A percentile compares a stretch with the other conserved stretches of the same genome.
Evolutionary conservation across 2,113 vertebrate genomes (phyloP).

Genomic region (Catagonus wagneri): DNA sequence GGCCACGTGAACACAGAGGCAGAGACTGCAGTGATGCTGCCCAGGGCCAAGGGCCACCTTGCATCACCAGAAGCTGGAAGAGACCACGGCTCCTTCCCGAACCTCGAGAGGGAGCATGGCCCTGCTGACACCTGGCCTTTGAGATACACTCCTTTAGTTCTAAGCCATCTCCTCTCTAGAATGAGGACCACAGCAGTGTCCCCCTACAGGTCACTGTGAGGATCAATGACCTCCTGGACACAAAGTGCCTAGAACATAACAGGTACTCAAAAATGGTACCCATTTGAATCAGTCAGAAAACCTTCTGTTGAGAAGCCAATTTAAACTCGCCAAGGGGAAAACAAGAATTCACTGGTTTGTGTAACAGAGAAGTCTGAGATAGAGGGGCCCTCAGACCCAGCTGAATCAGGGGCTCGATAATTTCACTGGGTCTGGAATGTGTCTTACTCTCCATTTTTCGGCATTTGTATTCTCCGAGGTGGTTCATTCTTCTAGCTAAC

Average conservation of each 20-base stretch:
- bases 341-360: not conserved
- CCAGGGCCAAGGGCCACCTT: not conserved
- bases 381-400: not conserved
- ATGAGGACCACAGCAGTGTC: not conserved
- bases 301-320: constrained; percentile 17
- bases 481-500: not conserved
- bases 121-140: not conserved
- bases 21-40: not conserved
- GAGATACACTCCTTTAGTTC: not conserved
- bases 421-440: not conserved
- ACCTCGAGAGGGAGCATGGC: not conserved
- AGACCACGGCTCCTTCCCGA: not conserved
- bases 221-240: not conserved
- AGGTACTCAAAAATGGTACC: not conserved
- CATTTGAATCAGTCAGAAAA: not conserved
- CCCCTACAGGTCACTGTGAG: not conserved
- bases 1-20: not conserved
- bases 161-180: not conserved
- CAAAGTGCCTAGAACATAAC: not conserved
- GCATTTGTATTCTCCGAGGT: not conserved
- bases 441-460: constrained; percentile 32
- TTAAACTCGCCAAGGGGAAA: constrained; percentile 46
- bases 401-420: not conserved
- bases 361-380: not conserved
- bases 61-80: not conserved